These are phyloP conservation scores for Myotis lucifugus DNA, from an alignment of 2,113 vertebrate species.

Conservation along the genomic window DNA sequence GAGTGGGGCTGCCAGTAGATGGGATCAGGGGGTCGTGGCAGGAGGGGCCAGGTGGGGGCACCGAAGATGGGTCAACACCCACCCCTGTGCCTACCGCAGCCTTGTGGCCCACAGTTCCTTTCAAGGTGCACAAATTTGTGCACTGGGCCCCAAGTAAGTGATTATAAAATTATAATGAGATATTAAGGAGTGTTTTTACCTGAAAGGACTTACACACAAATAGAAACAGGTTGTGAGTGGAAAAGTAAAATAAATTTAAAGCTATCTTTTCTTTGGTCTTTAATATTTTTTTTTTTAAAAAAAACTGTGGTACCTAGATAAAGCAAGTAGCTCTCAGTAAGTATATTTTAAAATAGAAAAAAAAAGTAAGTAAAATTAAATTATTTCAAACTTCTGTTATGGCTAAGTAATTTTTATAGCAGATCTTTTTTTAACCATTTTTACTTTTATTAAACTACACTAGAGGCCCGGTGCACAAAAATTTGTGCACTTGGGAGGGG, in stretches of 20 bases:
- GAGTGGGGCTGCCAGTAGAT: no score
- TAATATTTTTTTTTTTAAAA: background rate
- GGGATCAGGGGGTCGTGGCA: accelerated
- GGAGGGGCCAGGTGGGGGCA: no score
- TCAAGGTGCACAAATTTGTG: no score
- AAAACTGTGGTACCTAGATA: background rate
- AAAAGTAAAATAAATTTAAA: background rate
- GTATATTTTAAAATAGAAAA: background rate
- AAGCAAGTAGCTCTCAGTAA: background rate
- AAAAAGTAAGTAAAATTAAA: background rate
- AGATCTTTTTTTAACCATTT: background rate
- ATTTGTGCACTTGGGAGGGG: no score
- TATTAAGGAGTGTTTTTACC: background rate
- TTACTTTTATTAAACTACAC: background rate
- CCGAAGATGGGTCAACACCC: no score
- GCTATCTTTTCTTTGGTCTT: background rate
- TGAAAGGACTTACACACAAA: background rate
- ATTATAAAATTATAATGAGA: constrained; percentile 54
- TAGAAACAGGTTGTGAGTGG: background rate
- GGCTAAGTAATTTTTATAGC: background rate
- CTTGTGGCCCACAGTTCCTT: no score
- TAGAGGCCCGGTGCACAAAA: no score
- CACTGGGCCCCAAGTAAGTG: background rate
- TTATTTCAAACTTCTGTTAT: background rate
- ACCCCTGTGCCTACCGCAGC: no score